A percentile compares a stretch with the other conserved stretches of the same genome.
Evolutionary conservation across 2,888 invertebrate genomes (phyloP).

Genomic region (Brenthis ino): DNA sequence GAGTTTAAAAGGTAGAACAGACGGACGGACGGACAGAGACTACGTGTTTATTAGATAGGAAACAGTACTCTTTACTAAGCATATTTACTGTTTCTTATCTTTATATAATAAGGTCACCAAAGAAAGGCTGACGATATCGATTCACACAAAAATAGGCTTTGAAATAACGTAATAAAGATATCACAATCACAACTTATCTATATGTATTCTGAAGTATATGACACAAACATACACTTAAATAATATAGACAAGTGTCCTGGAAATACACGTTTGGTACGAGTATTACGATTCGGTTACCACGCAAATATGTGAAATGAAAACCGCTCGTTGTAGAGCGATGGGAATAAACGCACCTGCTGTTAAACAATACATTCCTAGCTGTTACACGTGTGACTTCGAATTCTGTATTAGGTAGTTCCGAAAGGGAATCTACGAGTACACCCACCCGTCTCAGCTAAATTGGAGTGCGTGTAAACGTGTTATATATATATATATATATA

Average conservation of each 20-base stretch:
- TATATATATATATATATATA: no score
- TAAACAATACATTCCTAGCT: constrained; percentile 5
- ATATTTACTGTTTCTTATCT: no score
- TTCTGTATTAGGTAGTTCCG: background rate
- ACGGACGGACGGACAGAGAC: no score
- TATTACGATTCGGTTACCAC: constrained; percentile 22
- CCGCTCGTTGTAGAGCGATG: constrained; percentile 21
- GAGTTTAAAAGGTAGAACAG: no score
- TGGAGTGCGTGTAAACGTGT: no score
- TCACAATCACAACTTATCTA: background rate
- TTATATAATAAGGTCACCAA: no score
- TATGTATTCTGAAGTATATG: background rate
- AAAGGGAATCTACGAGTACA: background rate
- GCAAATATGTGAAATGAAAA: constrained; percentile 27
- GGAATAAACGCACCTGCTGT: constrained; percentile 20
- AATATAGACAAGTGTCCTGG: background rate
- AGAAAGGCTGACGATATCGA: no score
- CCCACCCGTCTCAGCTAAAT: background rate
- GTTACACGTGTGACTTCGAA: constrained; percentile 1
- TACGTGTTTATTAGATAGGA: no score
- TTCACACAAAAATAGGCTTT: no score
- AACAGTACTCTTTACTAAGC: no score
- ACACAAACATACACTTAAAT: background rate
- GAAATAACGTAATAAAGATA: no score
- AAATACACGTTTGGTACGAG: background rate